Base-by-base conservation (phyloP, 2,113 vertebrate species). In the Phaetusa simplex region DNA sequence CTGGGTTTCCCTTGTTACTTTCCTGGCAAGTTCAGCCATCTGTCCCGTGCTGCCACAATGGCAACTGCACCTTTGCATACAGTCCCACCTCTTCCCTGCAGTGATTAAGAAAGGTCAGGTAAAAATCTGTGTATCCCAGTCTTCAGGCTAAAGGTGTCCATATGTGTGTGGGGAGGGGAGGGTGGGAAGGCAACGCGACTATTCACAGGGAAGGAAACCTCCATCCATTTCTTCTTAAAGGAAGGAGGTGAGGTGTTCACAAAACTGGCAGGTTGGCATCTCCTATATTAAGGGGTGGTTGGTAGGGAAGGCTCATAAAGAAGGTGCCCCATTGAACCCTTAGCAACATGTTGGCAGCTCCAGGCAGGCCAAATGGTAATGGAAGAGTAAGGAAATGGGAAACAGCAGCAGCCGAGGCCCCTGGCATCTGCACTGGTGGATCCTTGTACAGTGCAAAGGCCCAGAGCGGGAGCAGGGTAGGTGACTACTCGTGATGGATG, bases 401-500 rank as follows among this genome's bases (percentile, higher is more conserved):
- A 94, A 16, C 17, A 59, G 62, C 52, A 70, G 43, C 29, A 76
- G 29, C 34, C 36, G 38, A 40, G 56, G 30, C 6, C n/a, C 14
- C 36, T 12, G 7, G 24, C 4, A 3, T 23, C 38, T 0, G 0
- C 29, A 18, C 1, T n/a, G 52, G 50, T 11, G 3, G 22, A 82
- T 82, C 20, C 40, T 62, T 4, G 2, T n/a, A 49, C 56, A 64
- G 32, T 70, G 29, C 40, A 79, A 65, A 89, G 64, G 55, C 52
- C 53, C 8, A 7, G 86, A 64, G 85, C 2, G 0, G 50, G 52
- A 92, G 61, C 62, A 65, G 86, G n/a, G 36, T 49, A 56, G 49
- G 53, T 93, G 86, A 67, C 66, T 77, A 19, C 42, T 3, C 1
- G 58, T 94, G 89, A 95, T 93, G 79, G 71, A 97, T 91, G 73